Evolutionary conservation across 2,797 vertebrate species (phyloP).

Genomic region (Crenichthys baileyi): DNA sequence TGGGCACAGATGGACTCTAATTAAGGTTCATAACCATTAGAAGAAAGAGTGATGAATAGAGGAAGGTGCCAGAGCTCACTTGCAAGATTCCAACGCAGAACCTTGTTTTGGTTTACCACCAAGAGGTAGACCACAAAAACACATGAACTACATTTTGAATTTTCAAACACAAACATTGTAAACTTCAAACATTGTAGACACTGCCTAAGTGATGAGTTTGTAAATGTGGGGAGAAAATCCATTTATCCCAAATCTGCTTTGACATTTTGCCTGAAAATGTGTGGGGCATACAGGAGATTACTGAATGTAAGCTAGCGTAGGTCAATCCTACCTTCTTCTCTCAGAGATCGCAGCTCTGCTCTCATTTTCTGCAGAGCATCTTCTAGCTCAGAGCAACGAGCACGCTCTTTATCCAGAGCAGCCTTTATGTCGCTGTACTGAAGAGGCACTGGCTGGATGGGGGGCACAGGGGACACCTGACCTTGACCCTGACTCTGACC

Average conservation of each 20-base stretch:
- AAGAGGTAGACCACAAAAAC: no score
- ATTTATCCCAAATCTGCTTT: neutral
- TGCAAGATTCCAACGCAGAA: no score
- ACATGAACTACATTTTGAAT: no score
- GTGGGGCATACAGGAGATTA: neutral
- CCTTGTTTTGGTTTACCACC: no score
- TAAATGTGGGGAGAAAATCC: neutral
- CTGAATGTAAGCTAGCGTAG: neutral
- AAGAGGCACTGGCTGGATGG: slow-evolving; percentile 89
- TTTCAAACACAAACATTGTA: no score
- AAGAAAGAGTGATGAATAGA: no score
- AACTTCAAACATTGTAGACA: no score
- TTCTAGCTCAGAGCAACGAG: slow-evolving; percentile 92
- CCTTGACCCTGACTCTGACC: slow-evolving; percentile 66
- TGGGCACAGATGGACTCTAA: no score
- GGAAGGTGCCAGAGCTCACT: no score
- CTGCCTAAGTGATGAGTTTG: neutral
- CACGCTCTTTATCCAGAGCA: slow-evolving; percentile 95
- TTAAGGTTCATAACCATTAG: no score
- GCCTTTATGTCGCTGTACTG: slow-evolving; percentile 97
- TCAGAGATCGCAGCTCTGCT: slow-evolving; percentile 90
- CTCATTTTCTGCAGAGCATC: slow-evolving; percentile 97
- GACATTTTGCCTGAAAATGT: neutral
- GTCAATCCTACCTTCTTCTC: slow-evolving; percentile 89
- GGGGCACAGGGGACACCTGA: slow-evolving; percentile 67